Evolutionary conservation across 2,797 vertebrate genomes (phyloP).

Genomic region (Sebastes flavidus): DNA sequence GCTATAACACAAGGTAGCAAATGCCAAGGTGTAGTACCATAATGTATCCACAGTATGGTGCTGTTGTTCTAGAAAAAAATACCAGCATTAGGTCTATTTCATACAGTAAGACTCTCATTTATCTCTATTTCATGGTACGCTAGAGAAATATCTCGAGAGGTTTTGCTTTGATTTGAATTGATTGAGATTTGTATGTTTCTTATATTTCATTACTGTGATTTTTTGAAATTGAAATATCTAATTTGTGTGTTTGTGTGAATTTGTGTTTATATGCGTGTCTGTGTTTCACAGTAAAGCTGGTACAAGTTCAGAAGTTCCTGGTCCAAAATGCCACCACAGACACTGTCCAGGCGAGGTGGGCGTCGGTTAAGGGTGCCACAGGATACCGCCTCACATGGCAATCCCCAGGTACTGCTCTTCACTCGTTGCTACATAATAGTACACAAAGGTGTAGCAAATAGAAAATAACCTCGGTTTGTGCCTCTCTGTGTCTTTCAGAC

Average conservation of each 20-base stretch:
- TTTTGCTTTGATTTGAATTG: background rate
- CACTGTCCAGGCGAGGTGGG: constrained; percentile 89
- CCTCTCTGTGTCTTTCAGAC: constrained; percentile 67
- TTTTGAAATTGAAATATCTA: background rate
- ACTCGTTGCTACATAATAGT: too few species aligned
- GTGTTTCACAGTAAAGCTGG: constrained; percentile 84
- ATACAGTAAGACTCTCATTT: background rate
- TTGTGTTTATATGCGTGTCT: background rate
- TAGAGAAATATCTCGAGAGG: background rate
- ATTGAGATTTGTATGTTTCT: background rate
- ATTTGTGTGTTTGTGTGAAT: background rate
- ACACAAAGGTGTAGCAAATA: background rate
- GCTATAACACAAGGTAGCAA: background rate
- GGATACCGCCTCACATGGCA: constrained; percentile 92
- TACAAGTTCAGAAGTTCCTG: constrained; percentile 82
- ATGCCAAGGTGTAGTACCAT: constrained; percentile 36
- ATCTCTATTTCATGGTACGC: background rate
- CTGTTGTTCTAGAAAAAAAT: constrained; percentile 30
- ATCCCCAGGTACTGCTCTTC: constrained; percentile 78
- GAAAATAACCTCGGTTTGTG: background rate
- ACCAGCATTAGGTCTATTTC: background rate
- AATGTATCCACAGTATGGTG: constrained; percentile 51
- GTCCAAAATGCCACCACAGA: constrained; percentile 90
- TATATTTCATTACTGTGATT: background rate
- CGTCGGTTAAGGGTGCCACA: constrained; percentile 84